Percentiles rank a stretch among this genome's conserved stretches.
phyloP scores from a whole-genome alignment of 2,113 vertebrate species.

The Tinamus guttatus region DNA sequence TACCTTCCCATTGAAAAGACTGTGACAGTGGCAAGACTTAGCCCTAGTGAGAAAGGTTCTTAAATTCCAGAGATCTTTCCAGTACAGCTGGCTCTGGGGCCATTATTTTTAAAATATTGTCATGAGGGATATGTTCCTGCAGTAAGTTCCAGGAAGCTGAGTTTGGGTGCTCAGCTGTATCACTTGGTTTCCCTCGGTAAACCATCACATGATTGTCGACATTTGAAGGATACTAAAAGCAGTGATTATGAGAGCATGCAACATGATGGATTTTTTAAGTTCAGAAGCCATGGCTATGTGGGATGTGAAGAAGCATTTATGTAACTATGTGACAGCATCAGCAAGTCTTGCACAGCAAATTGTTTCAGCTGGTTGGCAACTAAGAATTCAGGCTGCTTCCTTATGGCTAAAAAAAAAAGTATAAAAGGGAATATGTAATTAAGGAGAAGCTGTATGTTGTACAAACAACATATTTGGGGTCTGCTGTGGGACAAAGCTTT shows the following conservation, averaged over 20 bases:
- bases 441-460: background rate
- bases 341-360: constrained; percentile 23
- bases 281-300: constrained; percentile 38
- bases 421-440: background rate
- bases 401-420: background rate
- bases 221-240: constrained; percentile 38
- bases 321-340: constrained; percentile 44
- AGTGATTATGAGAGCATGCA: constrained; percentile 1
- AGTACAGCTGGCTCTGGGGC: background rate
- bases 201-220: constrained; percentile 40
- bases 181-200: background rate
- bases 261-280: constrained; percentile 6
- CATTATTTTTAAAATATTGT: accelerated
- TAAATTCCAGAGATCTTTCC: background rate
- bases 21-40: background rate
- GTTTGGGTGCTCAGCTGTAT: background rate
- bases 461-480: background rate
- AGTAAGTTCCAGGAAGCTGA: background rate
- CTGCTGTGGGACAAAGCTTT: background rate
- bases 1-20: background rate
- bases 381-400: constrained; percentile 8
- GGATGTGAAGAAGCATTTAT: constrained; percentile 64
- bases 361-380: constrained; percentile 34
- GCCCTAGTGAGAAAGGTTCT: background rate
- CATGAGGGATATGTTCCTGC: background rate